A percentile compares a stretch with the other conserved stretches of the same genome.
These are phyloP conservation scores for Stigmatopora argus DNA, from an alignment of 2,113 vertebrate species.

Conservation along the genomic window DNA sequence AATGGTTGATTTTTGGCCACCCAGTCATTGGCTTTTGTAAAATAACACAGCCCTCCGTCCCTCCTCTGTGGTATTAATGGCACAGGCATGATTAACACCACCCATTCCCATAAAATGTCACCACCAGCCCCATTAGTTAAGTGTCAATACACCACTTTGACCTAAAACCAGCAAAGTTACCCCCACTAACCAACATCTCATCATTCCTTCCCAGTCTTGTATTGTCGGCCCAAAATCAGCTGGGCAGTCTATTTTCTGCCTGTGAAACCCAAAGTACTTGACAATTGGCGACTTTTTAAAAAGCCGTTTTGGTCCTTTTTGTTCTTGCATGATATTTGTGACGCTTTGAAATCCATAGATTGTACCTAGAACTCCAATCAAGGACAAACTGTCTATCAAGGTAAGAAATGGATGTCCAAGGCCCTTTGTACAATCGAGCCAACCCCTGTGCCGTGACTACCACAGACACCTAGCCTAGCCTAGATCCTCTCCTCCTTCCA, in stretches of 20 bases:
- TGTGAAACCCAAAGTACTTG: too few species aligned
- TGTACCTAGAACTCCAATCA: slow-evolving; percentile 68
- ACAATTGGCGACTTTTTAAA: too few species aligned
- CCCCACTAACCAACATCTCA: background rate
- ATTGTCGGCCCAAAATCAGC: too few species aligned
- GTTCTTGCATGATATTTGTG: slow-evolving; percentile 66
- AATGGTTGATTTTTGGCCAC: background rate
- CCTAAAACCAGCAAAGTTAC: slow-evolving; percentile 1
- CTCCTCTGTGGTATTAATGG: slow-evolving; percentile 25
- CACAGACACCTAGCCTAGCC: slow-evolving; percentile 1
- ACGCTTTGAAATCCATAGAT: slow-evolving; percentile 73
- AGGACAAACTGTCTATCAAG: slow-evolving; percentile 70
- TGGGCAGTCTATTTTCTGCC: too few species aligned
- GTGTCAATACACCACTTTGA: background rate
- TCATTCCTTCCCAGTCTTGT: background rate
- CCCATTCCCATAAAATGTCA: background rate
- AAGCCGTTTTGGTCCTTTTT: slow-evolving; percentile 12
- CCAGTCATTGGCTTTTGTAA: background rate
- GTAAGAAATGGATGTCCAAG: slow-evolving; percentile 51
- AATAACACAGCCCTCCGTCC: background rate
- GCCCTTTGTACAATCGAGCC: background rate
- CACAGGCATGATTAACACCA: slow-evolving; percentile 46
- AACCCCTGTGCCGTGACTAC: slow-evolving; percentile 49
- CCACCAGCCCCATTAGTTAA: slow-evolving; percentile 6
- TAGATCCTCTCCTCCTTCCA: slow-evolving; percentile 3